These are phyloP conservation scores for Pollachius pollachius DNA, from an alignment of 2,113 vertebrate genomes.

Conservation along the genomic window DNA sequence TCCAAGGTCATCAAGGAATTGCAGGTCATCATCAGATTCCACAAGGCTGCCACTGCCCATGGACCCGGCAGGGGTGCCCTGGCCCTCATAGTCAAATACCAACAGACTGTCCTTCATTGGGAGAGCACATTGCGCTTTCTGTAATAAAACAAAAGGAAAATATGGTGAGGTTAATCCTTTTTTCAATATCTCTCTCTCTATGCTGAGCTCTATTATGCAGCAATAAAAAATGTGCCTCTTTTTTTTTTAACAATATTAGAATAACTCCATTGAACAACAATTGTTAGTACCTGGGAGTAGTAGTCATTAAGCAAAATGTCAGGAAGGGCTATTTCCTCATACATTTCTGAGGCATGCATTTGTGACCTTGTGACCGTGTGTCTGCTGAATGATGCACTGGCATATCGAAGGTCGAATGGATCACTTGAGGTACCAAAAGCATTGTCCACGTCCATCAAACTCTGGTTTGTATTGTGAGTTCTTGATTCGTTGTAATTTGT, in stretches of 20 bases:
- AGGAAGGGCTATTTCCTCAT: slow-evolving; percentile 55
- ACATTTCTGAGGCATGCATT: slow-evolving; percentile 12
- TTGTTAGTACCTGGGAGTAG: slow-evolving; percentile 62
- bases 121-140: slow-evolving; percentile 81
- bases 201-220: neutral
- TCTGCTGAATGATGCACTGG: slow-evolving; percentile 3
- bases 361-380: neutral
- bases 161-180: slow-evolving; percentile 3
- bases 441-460: slow-evolving; percentile 26
- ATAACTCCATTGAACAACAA: neutral
- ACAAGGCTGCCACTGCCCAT: slow-evolving; percentile 84
- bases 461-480: slow-evolving; percentile 9
- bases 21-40: slow-evolving; percentile 79
- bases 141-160: slow-evolving; percentile 39
- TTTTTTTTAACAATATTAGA: neutral
- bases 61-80: slow-evolving; percentile 77
- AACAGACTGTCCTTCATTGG: slow-evolving; percentile 72
- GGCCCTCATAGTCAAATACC: slow-evolving; percentile 81
- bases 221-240: neutral
- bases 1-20: slow-evolving; percentile 81
- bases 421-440: slow-evolving; percentile 12
- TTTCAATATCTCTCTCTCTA: neutral
- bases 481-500: slow-evolving; percentile 1
- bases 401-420: neutral
- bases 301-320: slow-evolving; percentile 60